Evolutionary conservation across 1,140 invertebrate genomes (phyloP).

Genomic region (Potamilus streckersoni): DNA sequence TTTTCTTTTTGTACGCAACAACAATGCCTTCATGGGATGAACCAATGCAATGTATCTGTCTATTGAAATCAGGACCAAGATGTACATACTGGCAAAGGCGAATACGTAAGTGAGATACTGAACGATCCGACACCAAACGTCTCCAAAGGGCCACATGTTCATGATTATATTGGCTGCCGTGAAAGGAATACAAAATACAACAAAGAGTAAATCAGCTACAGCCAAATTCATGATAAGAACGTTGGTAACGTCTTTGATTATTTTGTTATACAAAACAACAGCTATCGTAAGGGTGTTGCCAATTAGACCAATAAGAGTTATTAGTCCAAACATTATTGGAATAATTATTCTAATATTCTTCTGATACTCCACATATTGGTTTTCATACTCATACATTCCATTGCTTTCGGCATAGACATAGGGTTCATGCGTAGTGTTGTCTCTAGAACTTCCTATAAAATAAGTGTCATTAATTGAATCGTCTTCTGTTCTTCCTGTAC

Average conservation of each 20-base stretch:
- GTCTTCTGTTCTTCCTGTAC: too few species aligned
- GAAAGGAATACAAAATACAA: conserved; percentile 92
- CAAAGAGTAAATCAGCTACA: conserved; percentile 90
- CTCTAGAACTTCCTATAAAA: too few species aligned
- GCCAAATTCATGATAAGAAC: conserved; percentile 89
- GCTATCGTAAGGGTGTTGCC: conserved; percentile 91
- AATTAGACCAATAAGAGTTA: conserved; percentile 86
- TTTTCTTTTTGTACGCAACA: conserved; percentile 86
- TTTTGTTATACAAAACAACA: conserved; percentile 85
- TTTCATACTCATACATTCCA: too few species aligned
- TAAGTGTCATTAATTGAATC: too few species aligned
- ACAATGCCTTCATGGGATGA: conserved; percentile 91
- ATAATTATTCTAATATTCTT: conserved; percentile 69
- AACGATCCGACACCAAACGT: conserved; percentile 90
- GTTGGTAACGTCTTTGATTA: conserved; percentile 94
- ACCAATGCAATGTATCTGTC: conserved; percentile 96
- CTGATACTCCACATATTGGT: conserved; percentile 39
- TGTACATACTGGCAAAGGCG: conserved; percentile 94
- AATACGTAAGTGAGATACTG: conserved; percentile 81
- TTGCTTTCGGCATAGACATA: too few species aligned
- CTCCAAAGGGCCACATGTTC: conserved; percentile 86
- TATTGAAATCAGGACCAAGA: conserved; percentile 93
- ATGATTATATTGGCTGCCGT: conserved; percentile 62
- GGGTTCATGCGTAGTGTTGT: too few species aligned
- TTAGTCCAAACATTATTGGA: conserved; percentile 88